Percentiles rank a stretch among this genome's conserved stretches.
These are phyloP conservation scores for Aphaenogaster floridana DNA, from an alignment of 1,140 invertebrate genomes.

Conservation along the genomic window DNA sequence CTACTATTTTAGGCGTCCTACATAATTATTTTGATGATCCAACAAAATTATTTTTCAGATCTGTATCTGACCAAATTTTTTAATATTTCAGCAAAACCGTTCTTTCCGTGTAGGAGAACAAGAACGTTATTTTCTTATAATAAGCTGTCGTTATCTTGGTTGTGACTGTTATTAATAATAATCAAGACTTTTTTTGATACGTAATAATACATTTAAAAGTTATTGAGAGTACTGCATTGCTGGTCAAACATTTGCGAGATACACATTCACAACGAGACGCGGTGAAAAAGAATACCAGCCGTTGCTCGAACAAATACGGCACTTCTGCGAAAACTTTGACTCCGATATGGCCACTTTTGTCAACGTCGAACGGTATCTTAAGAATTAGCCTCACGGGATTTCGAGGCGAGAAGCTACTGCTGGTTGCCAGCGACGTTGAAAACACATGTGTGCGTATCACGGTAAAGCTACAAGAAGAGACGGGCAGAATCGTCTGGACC, in stretches of 20 bases:
- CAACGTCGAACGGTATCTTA: constrained; percentile 69
- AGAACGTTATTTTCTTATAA: background rate
- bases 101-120: no score
- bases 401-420: constrained; percentile 48
- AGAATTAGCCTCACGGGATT: constrained; percentile 65
- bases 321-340: constrained; percentile 40
- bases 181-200: background rate
- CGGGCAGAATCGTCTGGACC: constrained; percentile 53
- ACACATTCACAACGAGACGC: background rate
- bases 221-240: background rate
- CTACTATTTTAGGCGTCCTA: no score
- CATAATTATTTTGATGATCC: no score
- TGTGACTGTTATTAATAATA: background rate
- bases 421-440: constrained; percentile 31
- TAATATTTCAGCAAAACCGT: no score
- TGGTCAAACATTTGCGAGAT: constrained; percentile 8
- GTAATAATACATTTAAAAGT: background rate
- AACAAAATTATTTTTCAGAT: no score
- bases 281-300: background rate
- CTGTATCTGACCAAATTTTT: no score
- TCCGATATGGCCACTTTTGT: constrained; percentile 61
- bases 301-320: constrained; percentile 31
- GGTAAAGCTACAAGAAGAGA: constrained; percentile 36
- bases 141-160: background rate
- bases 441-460: constrained; percentile 47